Evolutionary conservation across 2,797 vertebrate species (phyloP).

Genomic region (Syngnathus rostellatus): DNA sequence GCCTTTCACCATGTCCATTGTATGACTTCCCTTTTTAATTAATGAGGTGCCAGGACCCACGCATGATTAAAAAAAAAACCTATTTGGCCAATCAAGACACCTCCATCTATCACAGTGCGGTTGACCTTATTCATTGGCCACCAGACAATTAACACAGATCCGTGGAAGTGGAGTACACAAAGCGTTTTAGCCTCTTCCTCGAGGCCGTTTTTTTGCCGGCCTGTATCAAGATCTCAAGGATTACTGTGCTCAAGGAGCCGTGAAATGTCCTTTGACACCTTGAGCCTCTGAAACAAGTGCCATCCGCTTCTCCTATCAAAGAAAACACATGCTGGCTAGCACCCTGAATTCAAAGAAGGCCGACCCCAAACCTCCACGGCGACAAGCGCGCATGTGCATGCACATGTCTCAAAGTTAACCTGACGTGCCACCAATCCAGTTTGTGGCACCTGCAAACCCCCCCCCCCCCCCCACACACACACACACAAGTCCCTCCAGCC

Average conservation of each 20-base stretch:
- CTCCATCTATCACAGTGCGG: neutral
- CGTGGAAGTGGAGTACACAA: slow-evolving; percentile 40
- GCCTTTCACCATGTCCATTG: too few species aligned
- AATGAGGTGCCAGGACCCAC: neutral
- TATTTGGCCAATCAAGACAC: neutral
- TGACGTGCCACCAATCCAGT: slow-evolving; percentile 59
- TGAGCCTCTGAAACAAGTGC: slow-evolving; percentile 59
- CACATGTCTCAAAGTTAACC: slow-evolving; percentile 38
- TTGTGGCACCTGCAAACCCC: slow-evolving; percentile 34
- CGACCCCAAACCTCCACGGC: slow-evolving; percentile 2
- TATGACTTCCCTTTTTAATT: neutral
- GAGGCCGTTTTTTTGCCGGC: slow-evolving; percentile 61
- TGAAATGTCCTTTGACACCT: slow-evolving; percentile 67
- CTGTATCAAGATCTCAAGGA: slow-evolving; percentile 62
- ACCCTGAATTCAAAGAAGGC: slow-evolving; percentile 46
- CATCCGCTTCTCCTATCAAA: slow-evolving; percentile 47
- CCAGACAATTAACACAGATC: slow-evolving; percentile 27
- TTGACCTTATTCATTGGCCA: slow-evolving; percentile 34
- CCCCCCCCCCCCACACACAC: too few species aligned
- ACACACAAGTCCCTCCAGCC: slow-evolving; percentile 29
- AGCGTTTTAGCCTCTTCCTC: slow-evolving; percentile 49
- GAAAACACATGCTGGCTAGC: slow-evolving; percentile 48
- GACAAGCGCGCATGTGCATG: neutral
- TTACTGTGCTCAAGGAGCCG: slow-evolving; percentile 68
- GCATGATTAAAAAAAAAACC: neutral